Conservation (phyloP, 2,888 invertebrate species). For the Hyppa rectilinea region DNA sequence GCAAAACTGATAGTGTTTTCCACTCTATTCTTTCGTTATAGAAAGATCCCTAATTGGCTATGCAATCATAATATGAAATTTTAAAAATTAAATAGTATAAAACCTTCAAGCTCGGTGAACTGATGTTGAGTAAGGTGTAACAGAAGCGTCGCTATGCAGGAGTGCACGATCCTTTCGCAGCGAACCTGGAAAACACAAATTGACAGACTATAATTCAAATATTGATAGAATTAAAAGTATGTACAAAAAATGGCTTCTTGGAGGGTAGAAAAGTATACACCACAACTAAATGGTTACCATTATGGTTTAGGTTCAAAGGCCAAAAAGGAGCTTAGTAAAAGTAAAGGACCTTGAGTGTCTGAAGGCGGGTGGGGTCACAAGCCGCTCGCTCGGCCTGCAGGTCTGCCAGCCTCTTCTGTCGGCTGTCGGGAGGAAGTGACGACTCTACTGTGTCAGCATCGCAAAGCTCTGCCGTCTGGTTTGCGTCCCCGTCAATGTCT, state of each 20-base stretch:
- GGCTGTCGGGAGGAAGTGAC: constrained; percentile 92
- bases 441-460: constrained; percentile 93
- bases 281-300: not conserved
- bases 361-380: constrained; percentile 95
- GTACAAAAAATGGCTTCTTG: not conserved
- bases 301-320: too few species aligned
- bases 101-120: constrained; percentile 96
- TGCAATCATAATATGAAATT: not conserved
- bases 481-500: constrained; percentile 88
- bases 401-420: constrained; percentile 92
- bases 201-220: too few species aligned
- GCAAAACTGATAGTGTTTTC: not conserved
- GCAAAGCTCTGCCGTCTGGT: constrained; percentile 90
- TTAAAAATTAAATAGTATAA: not conserved
- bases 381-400: constrained; percentile 94
- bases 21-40: not conserved
- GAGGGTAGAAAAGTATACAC: not conserved
- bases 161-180: constrained; percentile 94
- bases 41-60: not conserved
- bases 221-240: not conserved
- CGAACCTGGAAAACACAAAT: constrained; percentile 82
- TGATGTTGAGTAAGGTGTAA: constrained; percentile 95
- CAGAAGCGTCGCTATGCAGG: constrained; percentile 95
- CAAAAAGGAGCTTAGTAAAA: not conserved
- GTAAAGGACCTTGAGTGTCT: constrained; percentile 91